Conservation (phyloP, 1,140 invertebrate genomes). For the Acarapis woodi region DNA sequence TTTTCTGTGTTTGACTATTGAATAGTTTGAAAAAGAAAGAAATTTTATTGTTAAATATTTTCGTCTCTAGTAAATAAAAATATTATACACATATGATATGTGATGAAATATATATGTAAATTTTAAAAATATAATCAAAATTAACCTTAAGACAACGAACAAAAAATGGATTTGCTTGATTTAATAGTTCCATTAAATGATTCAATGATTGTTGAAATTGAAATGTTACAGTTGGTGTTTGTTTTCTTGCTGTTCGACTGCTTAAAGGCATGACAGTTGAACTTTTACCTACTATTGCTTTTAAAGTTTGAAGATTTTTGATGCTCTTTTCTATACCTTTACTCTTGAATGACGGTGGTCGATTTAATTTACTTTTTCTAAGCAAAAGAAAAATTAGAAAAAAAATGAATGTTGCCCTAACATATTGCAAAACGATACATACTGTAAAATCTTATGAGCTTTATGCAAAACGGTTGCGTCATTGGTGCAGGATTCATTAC, state of each 20-base stretch:
- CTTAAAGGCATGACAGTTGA: constrained; percentile 5
- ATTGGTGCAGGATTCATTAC: constrained; percentile 8
- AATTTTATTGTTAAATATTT: neutral
- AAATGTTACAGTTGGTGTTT: constrained; percentile 47
- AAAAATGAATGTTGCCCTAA: neutral
- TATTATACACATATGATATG: neutral
- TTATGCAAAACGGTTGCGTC: constrained; percentile 12
- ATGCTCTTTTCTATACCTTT: constrained; percentile 19
- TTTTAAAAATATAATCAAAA: no score
- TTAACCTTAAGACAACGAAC: constrained; percentile 93
- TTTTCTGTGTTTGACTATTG: constrained; percentile 16
- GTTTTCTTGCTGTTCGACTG: constrained; percentile 11
- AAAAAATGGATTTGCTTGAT: constrained; percentile 84
- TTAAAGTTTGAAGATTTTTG: constrained; percentile 63
- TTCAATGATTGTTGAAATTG: constrained; percentile 78
- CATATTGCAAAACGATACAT: no score
- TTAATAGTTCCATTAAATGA: constrained; percentile 67
- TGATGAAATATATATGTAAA: neutral
- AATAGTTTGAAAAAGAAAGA: no score
- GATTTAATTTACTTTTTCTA: constrained; percentile 7
- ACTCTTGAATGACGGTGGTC: neutral
- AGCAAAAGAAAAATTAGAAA: neutral
- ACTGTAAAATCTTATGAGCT: constrained; percentile 13
- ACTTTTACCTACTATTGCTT: constrained; percentile 34
- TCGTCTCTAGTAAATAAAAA: constrained; percentile 3